These are phyloP conservation scores for Luscinia megarhynchos DNA, from an alignment of 2,797 vertebrate species.

Conservation along the genomic window DNA sequence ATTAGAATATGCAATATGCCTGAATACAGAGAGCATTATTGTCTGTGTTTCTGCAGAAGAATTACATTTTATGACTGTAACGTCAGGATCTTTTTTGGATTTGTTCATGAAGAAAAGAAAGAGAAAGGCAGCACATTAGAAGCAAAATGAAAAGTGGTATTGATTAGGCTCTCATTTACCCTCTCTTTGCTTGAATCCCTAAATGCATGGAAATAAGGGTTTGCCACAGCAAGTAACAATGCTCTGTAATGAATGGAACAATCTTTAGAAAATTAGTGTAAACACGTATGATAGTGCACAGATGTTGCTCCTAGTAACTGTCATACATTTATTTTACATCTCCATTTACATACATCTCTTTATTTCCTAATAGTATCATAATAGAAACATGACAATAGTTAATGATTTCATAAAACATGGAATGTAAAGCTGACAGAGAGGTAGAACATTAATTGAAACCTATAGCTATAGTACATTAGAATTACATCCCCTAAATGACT, in stretches of 20 bases:
- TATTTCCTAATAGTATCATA: conserved; percentile 88
- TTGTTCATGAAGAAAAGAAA: conserved; percentile 84
- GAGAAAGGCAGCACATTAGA: conserved; percentile 92
- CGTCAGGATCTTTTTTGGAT: conserved; percentile 93
- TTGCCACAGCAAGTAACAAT: conserved; percentile 94
- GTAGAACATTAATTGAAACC: conserved; percentile 83
- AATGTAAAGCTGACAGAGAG: conserved; percentile 82
- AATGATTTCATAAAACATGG: conserved; percentile 90
- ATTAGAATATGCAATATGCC: conserved; percentile 96
- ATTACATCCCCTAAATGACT: conserved; percentile 87
- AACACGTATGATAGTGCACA: conserved; percentile 89
- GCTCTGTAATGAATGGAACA: conserved; percentile 95
- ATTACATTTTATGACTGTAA: conserved; percentile 96
- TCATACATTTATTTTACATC: conserved; percentile 85
- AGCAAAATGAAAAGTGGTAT: conserved; percentile 99
- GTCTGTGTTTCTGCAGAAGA: conserved; percentile 95
- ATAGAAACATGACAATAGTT: conserved; percentile 91
- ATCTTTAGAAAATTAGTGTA: conserved; percentile 93
- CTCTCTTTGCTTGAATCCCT: conserved; percentile 94
- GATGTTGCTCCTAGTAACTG: conserved; percentile 89
- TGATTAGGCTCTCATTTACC: conserved; percentile 99
- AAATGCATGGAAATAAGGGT: conserved; percentile 98
- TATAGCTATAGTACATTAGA: conserved; percentile 83
- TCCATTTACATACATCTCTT: conserved; percentile 88
- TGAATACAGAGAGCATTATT: conserved; percentile 93